Conservation (phyloP, 2,888 invertebrate species). For the Sarcophaga carnaria region DNA sequence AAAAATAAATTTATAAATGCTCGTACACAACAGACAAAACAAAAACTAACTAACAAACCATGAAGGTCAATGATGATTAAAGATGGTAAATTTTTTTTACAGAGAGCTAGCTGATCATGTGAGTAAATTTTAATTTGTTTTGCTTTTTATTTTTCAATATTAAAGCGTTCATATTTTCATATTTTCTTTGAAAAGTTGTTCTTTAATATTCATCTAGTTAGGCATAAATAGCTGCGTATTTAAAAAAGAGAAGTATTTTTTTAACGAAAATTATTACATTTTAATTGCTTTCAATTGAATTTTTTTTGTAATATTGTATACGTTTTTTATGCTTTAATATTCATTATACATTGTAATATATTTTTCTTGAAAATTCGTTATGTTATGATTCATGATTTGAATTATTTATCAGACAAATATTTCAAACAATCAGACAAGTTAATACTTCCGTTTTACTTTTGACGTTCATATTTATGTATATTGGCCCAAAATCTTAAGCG, state of each 20-base stretch:
- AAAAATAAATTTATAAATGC: slow-evolving; percentile 32
- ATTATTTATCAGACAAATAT: slow-evolving; percentile 27
- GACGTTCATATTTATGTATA: slow-evolving; percentile 5
- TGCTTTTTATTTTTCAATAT: background rate
- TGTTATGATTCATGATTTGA: slow-evolving; percentile 30
- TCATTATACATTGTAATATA: slow-evolving; percentile 30
- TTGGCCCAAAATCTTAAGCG: slow-evolving; percentile 23
- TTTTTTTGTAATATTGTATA: slow-evolving; percentile 18
- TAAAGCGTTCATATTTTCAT: background rate
- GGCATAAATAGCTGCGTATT: background rate
- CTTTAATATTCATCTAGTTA: background rate
- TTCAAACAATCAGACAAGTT: slow-evolving; percentile 50
- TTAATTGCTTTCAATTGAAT: background rate
- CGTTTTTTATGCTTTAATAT: background rate
- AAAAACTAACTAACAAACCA: slow-evolving; percentile 42
- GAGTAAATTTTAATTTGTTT: background rate
- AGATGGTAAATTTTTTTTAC: slow-evolving; percentile 17
- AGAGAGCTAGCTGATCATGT: background rate
- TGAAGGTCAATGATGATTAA: slow-evolving; percentile 58
- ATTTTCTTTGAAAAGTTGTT: slow-evolving; percentile 1
- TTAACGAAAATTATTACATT: background rate
- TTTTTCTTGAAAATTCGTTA: slow-evolving; percentile 7
- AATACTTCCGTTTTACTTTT: slow-evolving; percentile 65
- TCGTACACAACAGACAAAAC: background rate
- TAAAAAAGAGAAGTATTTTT: background rate